Evolutionary conservation across 2,797 vertebrate genomes (phyloP).

Genomic region (Spinus pinus): DNA sequence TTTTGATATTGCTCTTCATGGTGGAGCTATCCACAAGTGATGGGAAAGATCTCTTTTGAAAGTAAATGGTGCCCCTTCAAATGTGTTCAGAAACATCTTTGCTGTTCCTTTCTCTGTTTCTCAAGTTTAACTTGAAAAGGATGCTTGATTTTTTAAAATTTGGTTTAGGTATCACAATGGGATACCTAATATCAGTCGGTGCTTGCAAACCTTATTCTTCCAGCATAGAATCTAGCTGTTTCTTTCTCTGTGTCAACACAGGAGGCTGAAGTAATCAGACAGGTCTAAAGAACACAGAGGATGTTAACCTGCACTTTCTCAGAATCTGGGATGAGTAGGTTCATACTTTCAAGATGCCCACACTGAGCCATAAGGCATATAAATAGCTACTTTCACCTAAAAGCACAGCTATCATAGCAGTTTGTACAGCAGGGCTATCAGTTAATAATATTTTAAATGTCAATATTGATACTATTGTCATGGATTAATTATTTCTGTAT

Average conservation of each 20-base stretch:
- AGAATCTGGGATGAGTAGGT: conserved; percentile 42
- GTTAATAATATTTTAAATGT: conserved; percentile 49
- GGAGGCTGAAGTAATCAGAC: conserved; percentile 66
- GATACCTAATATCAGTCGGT: conserved; percentile 61
- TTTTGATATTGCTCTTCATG: conserved; percentile 79
- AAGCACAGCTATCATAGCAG: conserved; percentile 36
- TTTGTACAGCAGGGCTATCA: conserved; percentile 5
- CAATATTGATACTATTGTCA: conserved; percentile 14
- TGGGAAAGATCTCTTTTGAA: conserved; percentile 81
- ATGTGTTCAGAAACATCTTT: conserved; percentile 75
- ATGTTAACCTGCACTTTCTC: conserved; percentile 21
- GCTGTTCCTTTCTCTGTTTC: conserved; percentile 73
- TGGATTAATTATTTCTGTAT: conserved; percentile 37
- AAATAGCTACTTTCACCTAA: conserved; percentile 49
- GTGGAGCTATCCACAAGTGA: conserved; percentile 74
- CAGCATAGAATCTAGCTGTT: conserved; percentile 61
- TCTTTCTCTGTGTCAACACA: conserved; percentile 68
- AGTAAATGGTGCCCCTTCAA: conserved; percentile 80
- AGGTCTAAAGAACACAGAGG: conserved; percentile 6
- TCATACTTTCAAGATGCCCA: conserved; percentile 42
- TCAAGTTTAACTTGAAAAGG: conserved; percentile 77
- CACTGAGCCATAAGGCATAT: background rate
- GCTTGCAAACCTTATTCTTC: conserved; percentile 61
- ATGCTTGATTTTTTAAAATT: conserved; percentile 74
- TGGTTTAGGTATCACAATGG: conserved; percentile 70